phyloP scores from a whole-genome alignment of 2,113 vertebrate genomes.

The Mixornis gularis region DNA sequence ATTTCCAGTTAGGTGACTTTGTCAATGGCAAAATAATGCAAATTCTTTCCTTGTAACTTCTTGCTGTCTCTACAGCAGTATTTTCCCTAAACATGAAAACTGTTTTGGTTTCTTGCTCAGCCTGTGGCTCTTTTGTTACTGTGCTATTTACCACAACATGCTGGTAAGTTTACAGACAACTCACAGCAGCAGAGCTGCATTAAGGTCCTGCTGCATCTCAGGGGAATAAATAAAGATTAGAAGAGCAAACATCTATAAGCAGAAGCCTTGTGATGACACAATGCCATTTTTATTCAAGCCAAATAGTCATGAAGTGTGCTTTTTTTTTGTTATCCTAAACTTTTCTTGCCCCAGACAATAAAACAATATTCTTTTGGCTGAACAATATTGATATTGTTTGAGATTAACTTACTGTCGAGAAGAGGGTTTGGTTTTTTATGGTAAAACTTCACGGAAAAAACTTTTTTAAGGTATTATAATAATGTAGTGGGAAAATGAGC shows the following conservation, averaged over 20 bases:
- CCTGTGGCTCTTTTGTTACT: neutral
- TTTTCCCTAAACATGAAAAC: neutral
- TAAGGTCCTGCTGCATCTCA: neutral
- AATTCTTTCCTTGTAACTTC: neutral
- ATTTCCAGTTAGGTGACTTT: neutral
- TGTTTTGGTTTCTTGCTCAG: neutral
- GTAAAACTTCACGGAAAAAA: neutral
- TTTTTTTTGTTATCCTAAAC: neutral
- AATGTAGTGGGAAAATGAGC: neutral
- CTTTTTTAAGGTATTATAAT: neutral
- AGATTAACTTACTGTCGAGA: neutral
- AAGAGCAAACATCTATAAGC: neutral
- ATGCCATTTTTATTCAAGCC: neutral
- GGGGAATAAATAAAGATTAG: neutral
- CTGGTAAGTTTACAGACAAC: neutral
- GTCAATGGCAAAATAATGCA: neutral
- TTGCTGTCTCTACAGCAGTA: neutral
- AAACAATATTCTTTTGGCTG: neutral
- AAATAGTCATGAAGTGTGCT: neutral
- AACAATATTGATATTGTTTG: neutral
- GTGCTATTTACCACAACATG: neutral
- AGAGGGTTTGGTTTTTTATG: neutral
- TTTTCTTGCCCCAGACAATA: neutral
- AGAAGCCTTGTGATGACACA: neutral
- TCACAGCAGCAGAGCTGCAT: neutral